Evolutionary conservation across 1,140 invertebrate species (phyloP).

Genomic region (Choristoneura fumiferana): DNA sequence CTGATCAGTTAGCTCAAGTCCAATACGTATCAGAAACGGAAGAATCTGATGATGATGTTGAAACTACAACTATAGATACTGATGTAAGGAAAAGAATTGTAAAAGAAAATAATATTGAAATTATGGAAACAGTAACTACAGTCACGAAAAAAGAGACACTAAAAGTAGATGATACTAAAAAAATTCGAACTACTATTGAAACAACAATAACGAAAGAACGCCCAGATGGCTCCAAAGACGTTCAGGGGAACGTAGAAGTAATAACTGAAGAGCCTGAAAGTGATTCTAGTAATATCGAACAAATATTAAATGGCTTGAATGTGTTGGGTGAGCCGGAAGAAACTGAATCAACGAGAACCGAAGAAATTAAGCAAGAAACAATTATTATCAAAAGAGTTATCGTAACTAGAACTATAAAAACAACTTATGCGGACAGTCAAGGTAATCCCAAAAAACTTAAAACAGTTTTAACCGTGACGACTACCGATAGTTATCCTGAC

Average conservation of each 20-base stretch:
- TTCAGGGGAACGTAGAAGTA: constrained; percentile 71
- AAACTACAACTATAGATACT: constrained; percentile 71
- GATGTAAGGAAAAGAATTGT: constrained; percentile 72
- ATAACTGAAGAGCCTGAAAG: constrained; percentile 59
- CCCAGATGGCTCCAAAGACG: constrained; percentile 66
- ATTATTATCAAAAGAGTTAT: constrained; percentile 58
- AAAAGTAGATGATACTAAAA: constrained; percentile 53
- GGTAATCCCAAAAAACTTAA: constrained; percentile 63
- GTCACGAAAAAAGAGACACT: constrained; percentile 72
- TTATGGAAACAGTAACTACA: constrained; percentile 73
- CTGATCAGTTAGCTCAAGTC: constrained; percentile 31
- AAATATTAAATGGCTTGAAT: constrained; percentile 46
- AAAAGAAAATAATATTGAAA: constrained; percentile 64
- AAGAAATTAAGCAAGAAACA: constrained; percentile 54
- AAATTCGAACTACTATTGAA: constrained; percentile 70
- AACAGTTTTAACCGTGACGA: constrained; percentile 59
- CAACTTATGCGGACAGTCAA: constrained; percentile 57
- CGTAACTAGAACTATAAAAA: constrained; percentile 58
- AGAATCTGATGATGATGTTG: constrained; percentile 58
- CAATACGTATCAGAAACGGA: constrained; percentile 47
- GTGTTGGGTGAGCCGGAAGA: constrained; percentile 57
- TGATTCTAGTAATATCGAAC: constrained; percentile 56
- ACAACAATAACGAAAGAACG: constrained; percentile 66
- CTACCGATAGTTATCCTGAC: constrained; percentile 72
- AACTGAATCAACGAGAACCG: constrained; percentile 49